A percentile compares a stretch with the other conserved stretches of the same genome.
Conservation (phyloP, 2,113 vertebrate species). For the Cyprinodon variegatus region DNA sequence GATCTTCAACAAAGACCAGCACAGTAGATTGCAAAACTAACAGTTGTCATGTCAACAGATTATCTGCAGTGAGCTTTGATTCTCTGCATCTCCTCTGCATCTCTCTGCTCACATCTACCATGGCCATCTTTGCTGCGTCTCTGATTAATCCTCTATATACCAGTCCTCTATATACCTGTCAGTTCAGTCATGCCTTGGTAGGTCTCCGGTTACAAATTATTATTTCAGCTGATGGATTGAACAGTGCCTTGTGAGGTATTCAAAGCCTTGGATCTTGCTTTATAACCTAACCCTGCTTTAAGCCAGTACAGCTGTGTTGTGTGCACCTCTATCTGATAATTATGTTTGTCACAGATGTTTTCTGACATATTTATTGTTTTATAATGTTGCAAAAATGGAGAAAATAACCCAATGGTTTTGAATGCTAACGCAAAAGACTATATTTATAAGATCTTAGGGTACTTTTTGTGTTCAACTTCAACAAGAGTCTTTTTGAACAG, state of each 20-base stretch:
- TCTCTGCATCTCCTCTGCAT: background rate
- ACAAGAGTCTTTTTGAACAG: constrained; percentile 42
- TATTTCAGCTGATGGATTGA: background rate
- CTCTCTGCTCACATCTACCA: too few relatives aligned
- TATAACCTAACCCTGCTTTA: background rate
- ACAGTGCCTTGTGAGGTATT: background rate
- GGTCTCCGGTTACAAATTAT: background rate
- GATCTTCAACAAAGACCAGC: background rate
- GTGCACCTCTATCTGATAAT: background rate
- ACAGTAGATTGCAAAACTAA: background rate
- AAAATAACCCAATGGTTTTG: background rate
- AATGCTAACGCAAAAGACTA: background rate
- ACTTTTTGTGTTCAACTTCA: background rate
- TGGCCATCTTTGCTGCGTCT: background rate
- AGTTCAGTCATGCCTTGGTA: background rate
- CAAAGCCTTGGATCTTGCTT: background rate
- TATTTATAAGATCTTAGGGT: background rate
- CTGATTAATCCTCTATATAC: background rate
- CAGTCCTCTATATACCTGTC: background rate
- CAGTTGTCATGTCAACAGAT: background rate
- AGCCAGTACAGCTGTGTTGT: background rate
- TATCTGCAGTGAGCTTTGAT: background rate
- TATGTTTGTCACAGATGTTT: background rate
- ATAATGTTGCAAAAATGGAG: background rate
- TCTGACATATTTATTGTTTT: background rate